phyloP scores from a whole-genome alignment of 2,797 vertebrate species.

The Parambassis ranga region DNA sequence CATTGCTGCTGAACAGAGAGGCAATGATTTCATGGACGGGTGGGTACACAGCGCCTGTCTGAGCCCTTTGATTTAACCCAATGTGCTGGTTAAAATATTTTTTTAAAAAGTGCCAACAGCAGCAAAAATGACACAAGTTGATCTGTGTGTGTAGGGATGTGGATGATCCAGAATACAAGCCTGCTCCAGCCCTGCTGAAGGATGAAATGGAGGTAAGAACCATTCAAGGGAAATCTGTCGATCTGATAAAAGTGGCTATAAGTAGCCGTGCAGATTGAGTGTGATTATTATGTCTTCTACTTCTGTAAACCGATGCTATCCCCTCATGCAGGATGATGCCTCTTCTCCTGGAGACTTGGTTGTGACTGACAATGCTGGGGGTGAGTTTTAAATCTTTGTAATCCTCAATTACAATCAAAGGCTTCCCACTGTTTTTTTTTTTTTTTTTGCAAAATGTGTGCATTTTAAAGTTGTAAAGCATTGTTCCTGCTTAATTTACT shows the following conservation, averaged over 20 bases:
- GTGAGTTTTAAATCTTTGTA: slow-evolving; percentile 57
- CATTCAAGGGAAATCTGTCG: background rate
- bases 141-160: slow-evolving; percentile 84
- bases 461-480: background rate
- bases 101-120: background rate
- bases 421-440: background rate
- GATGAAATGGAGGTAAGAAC: slow-evolving; percentile 94
- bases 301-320: slow-evolving; percentile 1
- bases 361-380: slow-evolving; percentile 91
- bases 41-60: slow-evolving; percentile 61
- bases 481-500: background rate
- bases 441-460: slow-evolving; percentile 1
- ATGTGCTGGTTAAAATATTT: background rate
- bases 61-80: background rate
- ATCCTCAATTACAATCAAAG: slow-evolving; percentile 15
- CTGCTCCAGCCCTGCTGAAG: slow-evolving; percentile 94
- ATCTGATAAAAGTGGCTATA: too few species aligned
- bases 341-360: slow-evolving; percentile 96
- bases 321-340: slow-evolving; percentile 87
- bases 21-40: slow-evolving; percentile 97
- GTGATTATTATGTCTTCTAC: background rate
- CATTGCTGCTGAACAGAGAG: slow-evolving; percentile 96
- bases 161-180: slow-evolving; percentile 99
- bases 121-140: background rate
- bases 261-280: too few species aligned